Percentiles rank a stretch among this genome's conserved stretches.
These are phyloP conservation scores for Gymnoscopelus braueri DNA, from an alignment of 2,797 vertebrate genomes.

Conservation along the genomic window DNA sequence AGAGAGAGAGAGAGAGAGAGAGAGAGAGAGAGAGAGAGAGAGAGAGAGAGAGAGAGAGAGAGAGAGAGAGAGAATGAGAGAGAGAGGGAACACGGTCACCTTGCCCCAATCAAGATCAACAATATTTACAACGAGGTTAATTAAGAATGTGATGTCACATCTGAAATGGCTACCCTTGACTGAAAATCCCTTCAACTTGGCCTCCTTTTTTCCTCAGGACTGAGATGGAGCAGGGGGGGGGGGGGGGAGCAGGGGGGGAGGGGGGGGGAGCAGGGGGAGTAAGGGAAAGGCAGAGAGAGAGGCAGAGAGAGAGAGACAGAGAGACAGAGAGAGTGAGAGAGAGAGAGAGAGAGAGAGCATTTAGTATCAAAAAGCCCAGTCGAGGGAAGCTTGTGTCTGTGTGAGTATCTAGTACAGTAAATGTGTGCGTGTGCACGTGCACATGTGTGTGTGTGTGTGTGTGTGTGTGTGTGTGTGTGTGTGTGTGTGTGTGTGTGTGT, in stretches of 20 bases:
- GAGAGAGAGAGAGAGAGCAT: slow-evolving; percentile 11
- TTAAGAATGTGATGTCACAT: slow-evolving; percentile 33
- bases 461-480: no score
- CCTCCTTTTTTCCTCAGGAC: not conserved
- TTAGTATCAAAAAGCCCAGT: no score
- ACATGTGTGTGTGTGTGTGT: no score
- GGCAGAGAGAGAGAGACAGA: not conserved
- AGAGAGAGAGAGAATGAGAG: not conserved
- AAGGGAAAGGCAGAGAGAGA: slow-evolving; percentile 10
- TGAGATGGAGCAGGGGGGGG: slow-evolving; percentile 16
- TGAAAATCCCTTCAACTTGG: not conserved
- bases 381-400: no score
- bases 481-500: no score
- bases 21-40: not conserved
- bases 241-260: no score
- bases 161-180: slow-evolving; percentile 3
- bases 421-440: not conserved
- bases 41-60: not conserved
- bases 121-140: slow-evolving; percentile 27
- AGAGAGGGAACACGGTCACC: slow-evolving; percentile 25
- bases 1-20: no score
- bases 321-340: slow-evolving; percentile 17
- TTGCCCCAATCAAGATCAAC: slow-evolving; percentile 36
- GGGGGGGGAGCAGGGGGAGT: not conserved
- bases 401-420: no score